Percentiles rank a stretch among this genome's conserved stretches.
Evolutionary conservation across 2,113 vertebrate genomes (phyloP).

Genomic region (Petrocephalus microphthalmus): DNA sequence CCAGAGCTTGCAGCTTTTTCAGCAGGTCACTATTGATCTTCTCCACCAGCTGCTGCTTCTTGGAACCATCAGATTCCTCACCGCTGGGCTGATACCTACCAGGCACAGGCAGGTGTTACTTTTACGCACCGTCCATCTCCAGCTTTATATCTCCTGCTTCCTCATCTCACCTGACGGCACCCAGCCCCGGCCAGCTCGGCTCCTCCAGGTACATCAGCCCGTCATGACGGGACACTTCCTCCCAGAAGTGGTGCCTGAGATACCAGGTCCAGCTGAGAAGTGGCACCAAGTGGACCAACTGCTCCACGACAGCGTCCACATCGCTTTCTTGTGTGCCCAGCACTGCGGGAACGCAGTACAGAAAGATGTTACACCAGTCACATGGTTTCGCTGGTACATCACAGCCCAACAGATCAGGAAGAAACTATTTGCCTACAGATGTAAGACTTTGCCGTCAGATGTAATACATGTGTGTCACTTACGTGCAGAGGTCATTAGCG

Average conservation of each 20-base stretch:
- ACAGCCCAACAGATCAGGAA: background rate
- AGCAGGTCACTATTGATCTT: conserved; percentile 79
- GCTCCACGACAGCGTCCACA: conserved; percentile 69
- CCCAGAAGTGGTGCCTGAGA: conserved; percentile 77
- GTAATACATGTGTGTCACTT: conserved; percentile 27
- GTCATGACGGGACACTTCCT: conserved; percentile 68
- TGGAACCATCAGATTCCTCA: conserved; percentile 65
- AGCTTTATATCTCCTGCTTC: background rate
- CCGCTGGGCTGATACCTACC: conserved; percentile 72
- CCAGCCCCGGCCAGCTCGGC: conserved; percentile 82
- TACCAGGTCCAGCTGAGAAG: conserved; percentile 71
- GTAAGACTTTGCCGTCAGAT: no score
- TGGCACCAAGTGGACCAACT: conserved; percentile 68
- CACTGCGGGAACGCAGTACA: conserved; percentile 48
- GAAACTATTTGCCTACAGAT: background rate
- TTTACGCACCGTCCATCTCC: background rate
- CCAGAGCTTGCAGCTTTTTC: conserved; percentile 86
- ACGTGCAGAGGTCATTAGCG: conserved; percentile 69
- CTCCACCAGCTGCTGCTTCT: conserved; percentile 67
- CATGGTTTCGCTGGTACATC: background rate
- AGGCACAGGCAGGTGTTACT: background rate
- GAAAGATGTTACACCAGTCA: background rate
- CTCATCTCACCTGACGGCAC: conserved; percentile 71
- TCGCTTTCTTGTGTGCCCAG: conserved; percentile 76
- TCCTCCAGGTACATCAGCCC: conserved; percentile 76